Base-by-base conservation (phyloP, 2,113 vertebrate species). In the Apus apus region DNA sequence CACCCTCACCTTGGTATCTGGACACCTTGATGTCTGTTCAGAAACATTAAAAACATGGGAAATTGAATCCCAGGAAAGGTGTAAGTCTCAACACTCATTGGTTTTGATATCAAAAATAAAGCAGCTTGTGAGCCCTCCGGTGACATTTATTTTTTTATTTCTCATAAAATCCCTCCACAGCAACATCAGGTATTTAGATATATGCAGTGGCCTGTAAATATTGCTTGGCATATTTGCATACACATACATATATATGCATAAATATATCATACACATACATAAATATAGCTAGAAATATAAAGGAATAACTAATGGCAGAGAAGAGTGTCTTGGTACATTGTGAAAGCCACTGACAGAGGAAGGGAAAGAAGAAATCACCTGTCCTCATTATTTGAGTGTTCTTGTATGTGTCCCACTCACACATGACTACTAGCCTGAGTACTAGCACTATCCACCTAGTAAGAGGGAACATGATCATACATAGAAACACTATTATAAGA, bases 111-210 rank as follows among this genome's bases (percentile, higher is more conserved):
- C 1, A 94, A 91, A 94, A 75, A 64, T 48, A 53, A 94, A 96
- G 71, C 18, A 75, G 8, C 64, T 88, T 80, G 74, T 93, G 87
- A 95, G 95, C 78, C 89, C 87, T 94, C 91, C 89, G 72, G 72
- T 93, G 88, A 90, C 45, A 72, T 90, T 93, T 87, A 46, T 65
- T 78, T 66, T 84, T 94, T 89, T 84, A 71, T 89, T 86, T 93
- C 46, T 91, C 38, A 89, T 14, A 83, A 23, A 11, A 91, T 58
- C 34, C 27, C 87, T 27, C 50, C 58, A 77, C 70, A 90, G 43
- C 71, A 94, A 65, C 57, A 54, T 34, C 51, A 40, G 32, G 40
- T 43, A 43, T 11, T 78, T 56, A 26, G 15, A 76, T 81, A 30
- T 56, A 67, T 34, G 15, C 22, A 70, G 10, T 48, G 5, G 8